phyloP scores from a whole-genome alignment of 2,797 vertebrate genomes.

The Cirrhinus mrigala region DNA sequence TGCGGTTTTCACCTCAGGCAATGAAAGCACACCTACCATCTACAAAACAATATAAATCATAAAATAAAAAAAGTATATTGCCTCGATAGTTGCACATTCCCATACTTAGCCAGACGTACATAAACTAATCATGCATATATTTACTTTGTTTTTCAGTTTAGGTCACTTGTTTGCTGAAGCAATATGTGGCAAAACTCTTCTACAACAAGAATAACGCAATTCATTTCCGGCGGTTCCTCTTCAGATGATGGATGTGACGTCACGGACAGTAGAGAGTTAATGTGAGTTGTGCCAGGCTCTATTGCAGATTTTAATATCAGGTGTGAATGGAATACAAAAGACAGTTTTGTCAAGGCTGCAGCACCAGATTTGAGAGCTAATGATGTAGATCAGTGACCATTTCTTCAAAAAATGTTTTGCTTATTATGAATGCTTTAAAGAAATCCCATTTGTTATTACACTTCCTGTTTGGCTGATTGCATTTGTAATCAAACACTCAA shows the following conservation, averaged over 20 bases:
- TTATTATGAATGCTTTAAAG: not conserved
- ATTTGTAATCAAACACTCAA: conserved; percentile 29
- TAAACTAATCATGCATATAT: not conserved
- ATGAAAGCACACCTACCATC: not conserved
- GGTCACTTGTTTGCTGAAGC: not conserved
- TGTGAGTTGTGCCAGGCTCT: not conserved
- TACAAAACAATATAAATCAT: not conserved
- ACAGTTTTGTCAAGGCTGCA: not conserved
- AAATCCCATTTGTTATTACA: not conserved
- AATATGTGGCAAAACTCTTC: conserved; percentile 6
- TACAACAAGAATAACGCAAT: not conserved
- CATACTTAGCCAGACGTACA: not conserved
- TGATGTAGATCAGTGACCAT: conserved; percentile 6
- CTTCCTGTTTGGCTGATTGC: conserved; percentile 3
- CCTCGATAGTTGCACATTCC: not conserved
- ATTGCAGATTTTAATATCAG: not conserved
- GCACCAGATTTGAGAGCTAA: not conserved
- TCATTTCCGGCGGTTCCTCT: not conserved
- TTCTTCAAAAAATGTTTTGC: conserved; percentile 7
- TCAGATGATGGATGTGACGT: not conserved
- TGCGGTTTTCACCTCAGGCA: conserved; percentile 3
- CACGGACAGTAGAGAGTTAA: not conserved
- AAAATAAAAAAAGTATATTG: not conserved
- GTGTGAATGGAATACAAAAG: not conserved
- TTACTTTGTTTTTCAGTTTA: not conserved